A percentile compares a stretch with the other conserved stretches of the same genome.
These are phyloP conservation scores for Siniperca undulata DNA, from an alignment of 2,797 vertebrate species.

Conservation along the genomic window DNA sequence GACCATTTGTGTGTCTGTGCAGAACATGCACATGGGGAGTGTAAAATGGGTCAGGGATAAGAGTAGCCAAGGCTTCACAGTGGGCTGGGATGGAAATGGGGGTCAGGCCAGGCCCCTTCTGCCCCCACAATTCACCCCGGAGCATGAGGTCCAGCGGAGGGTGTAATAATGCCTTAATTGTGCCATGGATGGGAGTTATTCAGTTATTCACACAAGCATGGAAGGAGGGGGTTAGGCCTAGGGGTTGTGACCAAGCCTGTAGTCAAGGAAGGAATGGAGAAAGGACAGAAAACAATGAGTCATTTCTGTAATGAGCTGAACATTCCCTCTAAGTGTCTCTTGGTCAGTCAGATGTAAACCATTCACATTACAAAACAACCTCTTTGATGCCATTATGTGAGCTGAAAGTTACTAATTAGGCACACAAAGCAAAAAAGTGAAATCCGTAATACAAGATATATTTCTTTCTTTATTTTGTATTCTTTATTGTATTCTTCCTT, in stretches of 20 bases:
- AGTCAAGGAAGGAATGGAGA: conserved; percentile 69
- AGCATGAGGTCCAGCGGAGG: conserved; percentile 74
- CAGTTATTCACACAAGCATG: conserved; percentile 80
- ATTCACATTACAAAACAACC: conserved; percentile 60
- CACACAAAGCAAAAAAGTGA: conserved; percentile 30
- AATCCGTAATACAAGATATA: conserved; percentile 31
- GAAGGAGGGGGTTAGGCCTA: conserved; percentile 51
- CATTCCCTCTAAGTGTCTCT: conserved; percentile 72
- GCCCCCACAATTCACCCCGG: conserved; percentile 65
- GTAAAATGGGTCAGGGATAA: conserved; percentile 81
- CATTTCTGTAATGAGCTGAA: conserved; percentile 80
- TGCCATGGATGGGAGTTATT: conserved; percentile 72
- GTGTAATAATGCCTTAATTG: conserved; percentile 86
- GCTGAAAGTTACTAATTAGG: conserved; percentile 65
- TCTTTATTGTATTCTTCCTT: neutral
- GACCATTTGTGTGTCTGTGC: conserved; percentile 54
- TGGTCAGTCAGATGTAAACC: conserved; percentile 73
- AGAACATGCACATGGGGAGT: conserved; percentile 57
- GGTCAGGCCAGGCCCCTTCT: conserved; percentile 51
- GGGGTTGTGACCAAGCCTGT: conserved; percentile 73
- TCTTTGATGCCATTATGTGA: conserved; percentile 59
- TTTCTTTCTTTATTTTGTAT: neutral
- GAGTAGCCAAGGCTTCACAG: conserved; percentile 72
- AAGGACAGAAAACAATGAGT: conserved; percentile 79
- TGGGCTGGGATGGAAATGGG: conserved; percentile 45